Evolutionary conservation across 2,888 invertebrate species (phyloP).

Genomic region (Caenorhabditis wallacei): DNA sequence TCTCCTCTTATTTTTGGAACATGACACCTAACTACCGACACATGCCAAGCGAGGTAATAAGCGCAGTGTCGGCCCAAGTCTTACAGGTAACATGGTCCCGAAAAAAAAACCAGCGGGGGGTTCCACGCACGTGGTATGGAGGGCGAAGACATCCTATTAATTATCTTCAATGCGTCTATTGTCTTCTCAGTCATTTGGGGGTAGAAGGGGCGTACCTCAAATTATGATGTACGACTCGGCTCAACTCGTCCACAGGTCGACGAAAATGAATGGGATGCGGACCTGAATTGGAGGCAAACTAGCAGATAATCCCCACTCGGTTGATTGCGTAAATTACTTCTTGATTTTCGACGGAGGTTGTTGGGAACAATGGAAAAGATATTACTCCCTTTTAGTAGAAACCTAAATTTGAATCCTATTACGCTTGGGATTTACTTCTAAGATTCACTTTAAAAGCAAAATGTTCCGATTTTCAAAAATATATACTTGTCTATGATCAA

Average conservation of each 20-base stretch:
- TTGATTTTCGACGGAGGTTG: slow-evolving; percentile 35
- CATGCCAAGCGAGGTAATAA: slow-evolving; percentile 52
- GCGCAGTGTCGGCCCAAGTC: slow-evolving; percentile 31
- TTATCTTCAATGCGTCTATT: slow-evolving; percentile 61
- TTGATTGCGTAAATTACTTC: slow-evolving; percentile 66
- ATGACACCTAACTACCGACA: slow-evolving; percentile 61
- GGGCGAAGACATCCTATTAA: slow-evolving; percentile 57
- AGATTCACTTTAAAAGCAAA: too few species aligned
- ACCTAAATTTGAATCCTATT: slow-evolving; percentile 32
- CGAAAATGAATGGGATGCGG: slow-evolving; percentile 15
- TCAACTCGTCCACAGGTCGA: slow-evolving; percentile 50
- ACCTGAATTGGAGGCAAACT: slow-evolving; percentile 50
- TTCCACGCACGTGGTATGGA: not conserved
- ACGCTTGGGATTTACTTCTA: not conserved
- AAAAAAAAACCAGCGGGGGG: slow-evolving; percentile 61
- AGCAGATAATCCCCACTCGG: slow-evolving; percentile 62
- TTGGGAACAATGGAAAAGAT: slow-evolving; percentile 23
- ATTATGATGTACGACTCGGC: slow-evolving; percentile 56
- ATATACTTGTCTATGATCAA: too few species aligned
- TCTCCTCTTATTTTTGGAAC: slow-evolving; percentile 28
- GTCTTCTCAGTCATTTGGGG: slow-evolving; percentile 26
- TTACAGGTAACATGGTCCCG: slow-evolving; percentile 44
- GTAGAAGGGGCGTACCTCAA: slow-evolving; percentile 34
- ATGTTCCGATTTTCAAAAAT: too few species aligned
- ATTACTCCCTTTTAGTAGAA: slow-evolving; percentile 6